A percentile compares a stretch with the other conserved stretches of the same genome.
phyloP scores from a whole-genome alignment of 2,888 invertebrate genomes.

The Microctonus hyperodae region DNA sequence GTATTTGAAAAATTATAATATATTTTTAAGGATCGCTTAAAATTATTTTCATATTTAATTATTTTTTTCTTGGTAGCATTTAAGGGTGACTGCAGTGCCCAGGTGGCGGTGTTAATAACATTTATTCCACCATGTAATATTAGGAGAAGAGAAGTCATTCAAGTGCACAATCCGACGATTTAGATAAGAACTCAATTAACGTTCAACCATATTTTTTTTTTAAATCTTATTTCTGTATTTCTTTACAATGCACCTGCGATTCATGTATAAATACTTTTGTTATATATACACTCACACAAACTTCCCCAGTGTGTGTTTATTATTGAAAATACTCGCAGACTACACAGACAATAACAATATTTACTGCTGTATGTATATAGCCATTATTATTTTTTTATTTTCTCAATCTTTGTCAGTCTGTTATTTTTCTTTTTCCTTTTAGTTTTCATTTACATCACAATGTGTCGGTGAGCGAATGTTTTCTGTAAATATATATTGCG shows the following conservation, averaged over 20 bases:
- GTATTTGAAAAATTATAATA: neutral
- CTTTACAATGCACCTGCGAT: neutral
- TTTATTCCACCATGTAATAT: neutral
- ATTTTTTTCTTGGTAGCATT: neutral
- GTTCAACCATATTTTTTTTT: neutral
- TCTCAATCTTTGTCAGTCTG: neutral
- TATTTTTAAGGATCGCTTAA: neutral
- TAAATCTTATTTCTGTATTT: neutral
- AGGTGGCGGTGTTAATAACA: neutral
- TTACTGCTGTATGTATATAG: neutral
- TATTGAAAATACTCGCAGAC: neutral
- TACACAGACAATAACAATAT: too few relatives aligned
- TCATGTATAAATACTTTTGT: neutral
- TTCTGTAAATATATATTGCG: neutral
- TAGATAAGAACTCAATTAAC: neutral
- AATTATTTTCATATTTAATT: too few relatives aligned
- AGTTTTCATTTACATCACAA: neutral
- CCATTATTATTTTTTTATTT: neutral
- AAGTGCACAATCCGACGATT: neutral
- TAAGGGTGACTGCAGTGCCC: neutral
- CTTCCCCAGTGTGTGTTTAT: neutral
- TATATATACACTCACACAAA: neutral
- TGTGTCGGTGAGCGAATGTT: conserved; percentile 22
- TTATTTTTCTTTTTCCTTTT: neutral
- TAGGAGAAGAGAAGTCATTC: neutral